These are phyloP conservation scores for Habroteleia sp. DNA, from an alignment of 2,888 invertebrate genomes.

Conservation along the genomic window DNA sequence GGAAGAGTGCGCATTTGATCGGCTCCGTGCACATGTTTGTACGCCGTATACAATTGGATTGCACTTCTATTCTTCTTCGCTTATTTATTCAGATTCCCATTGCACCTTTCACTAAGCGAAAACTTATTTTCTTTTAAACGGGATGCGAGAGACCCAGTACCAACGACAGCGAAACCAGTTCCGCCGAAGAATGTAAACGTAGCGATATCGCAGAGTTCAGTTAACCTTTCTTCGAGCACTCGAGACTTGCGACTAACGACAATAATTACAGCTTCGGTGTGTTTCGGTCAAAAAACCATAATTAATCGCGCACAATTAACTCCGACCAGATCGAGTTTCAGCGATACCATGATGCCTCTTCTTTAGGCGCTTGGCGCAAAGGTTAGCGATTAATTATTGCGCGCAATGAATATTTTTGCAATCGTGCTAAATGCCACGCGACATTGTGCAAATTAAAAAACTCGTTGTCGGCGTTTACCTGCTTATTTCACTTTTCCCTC, in stretches of 20 bases:
- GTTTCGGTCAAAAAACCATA: constrained; percentile 2
- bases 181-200: constrained; percentile 75
- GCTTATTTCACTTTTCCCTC: no score
- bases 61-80: constrained; percentile 38
- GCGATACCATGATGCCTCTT: no score
- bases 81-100: constrained; percentile 52
- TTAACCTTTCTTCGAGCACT: constrained; percentile 74
- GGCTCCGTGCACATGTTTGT: constrained; percentile 20
- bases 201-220: constrained; percentile 75
- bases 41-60: constrained; percentile 41
- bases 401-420: constrained; percentile 1
- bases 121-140: constrained; percentile 43
- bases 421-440: constrained; percentile 4
- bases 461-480: no score
- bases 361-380: no score
- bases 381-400: constrained; percentile 2
- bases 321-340: background rate
- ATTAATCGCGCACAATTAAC: constrained; percentile 24
- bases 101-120: constrained; percentile 33
- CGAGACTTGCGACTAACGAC: constrained; percentile 48
- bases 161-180: constrained; percentile 74
- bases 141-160: constrained; percentile 42
- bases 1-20: constrained; percentile 61
- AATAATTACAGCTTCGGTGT: constrained; percentile 14
- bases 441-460: no score